Conservation (phyloP, 2,888 invertebrate genomes). For the Eristalinus aeneus region DNA sequence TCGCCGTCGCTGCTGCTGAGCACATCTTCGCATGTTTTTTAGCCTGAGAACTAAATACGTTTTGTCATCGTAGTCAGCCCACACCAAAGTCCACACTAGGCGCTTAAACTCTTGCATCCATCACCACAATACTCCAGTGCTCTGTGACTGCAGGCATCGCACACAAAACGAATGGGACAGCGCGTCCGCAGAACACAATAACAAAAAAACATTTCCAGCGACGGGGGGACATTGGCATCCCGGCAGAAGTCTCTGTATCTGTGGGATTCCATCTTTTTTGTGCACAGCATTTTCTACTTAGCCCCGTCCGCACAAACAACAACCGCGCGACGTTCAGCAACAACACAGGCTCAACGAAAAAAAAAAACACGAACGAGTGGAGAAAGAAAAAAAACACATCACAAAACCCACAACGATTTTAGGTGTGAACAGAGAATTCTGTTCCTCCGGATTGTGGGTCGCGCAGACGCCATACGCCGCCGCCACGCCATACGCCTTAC, state of each 20-base stretch:
- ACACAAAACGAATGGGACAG: slow-evolving; percentile 5
- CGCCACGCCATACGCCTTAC: background rate
- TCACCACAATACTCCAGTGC: slow-evolving; percentile 37
- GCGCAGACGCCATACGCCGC: slow-evolving; percentile 54
- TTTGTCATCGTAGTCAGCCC: slow-evolving; percentile 63
- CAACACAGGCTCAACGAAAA: slow-evolving; percentile 35
- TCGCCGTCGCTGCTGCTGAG: background rate
- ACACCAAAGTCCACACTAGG: slow-evolving; percentile 62
- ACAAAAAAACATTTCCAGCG: slow-evolving; percentile 29
- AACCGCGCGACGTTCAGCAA: slow-evolving; percentile 36
- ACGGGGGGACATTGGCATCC: slow-evolving; percentile 53
- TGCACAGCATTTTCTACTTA: slow-evolving; percentile 50
- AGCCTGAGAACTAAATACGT: slow-evolving; percentile 55
- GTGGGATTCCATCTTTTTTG: slow-evolving; percentile 59
- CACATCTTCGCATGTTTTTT: background rate
- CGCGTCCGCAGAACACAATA: slow-evolving; percentile 5
- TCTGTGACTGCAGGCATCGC: slow-evolving; percentile 6
- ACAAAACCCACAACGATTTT: slow-evolving; percentile 67
- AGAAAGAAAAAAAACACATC: background rate
- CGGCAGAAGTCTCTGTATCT: slow-evolving; percentile 53
- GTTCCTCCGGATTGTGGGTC: slow-evolving; percentile 62
- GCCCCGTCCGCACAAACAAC: slow-evolving; percentile 31
- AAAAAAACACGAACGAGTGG: slow-evolving; percentile 19
- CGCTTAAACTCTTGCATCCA: slow-evolving; percentile 30
- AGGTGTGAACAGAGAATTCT: slow-evolving; percentile 69